These are phyloP conservation scores for Coluber constrictor DNA, from an alignment of 2,797 vertebrate genomes.

Conservation along the genomic window DNA sequence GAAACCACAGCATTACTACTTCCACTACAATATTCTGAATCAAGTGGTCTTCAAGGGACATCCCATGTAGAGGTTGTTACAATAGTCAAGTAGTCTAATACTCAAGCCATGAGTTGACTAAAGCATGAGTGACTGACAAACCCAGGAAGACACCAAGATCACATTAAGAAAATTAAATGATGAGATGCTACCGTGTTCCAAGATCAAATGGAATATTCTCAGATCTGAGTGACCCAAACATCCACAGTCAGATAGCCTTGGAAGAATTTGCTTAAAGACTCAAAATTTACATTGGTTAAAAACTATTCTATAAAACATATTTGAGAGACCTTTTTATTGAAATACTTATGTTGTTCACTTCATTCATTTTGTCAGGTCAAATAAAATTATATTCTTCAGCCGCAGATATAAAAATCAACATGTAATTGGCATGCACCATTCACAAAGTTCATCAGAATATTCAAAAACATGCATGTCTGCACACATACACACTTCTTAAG, in stretches of 20 bases:
- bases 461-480: not conserved
- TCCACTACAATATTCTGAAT: not conserved
- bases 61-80: not conserved
- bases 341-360: not conserved
- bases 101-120: not conserved
- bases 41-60: not conserved
- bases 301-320: not conserved
- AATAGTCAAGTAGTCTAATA: not conserved
- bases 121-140: not conserved
- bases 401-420: constrained; percentile 19
- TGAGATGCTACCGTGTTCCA: not conserved
- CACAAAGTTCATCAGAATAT: constrained; percentile 2
- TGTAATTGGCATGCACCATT: not conserved
- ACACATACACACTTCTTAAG: not conserved
- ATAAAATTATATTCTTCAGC: not conserved
- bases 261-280: not conserved
- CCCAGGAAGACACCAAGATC: not conserved
- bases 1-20: not conserved
- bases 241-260: not conserved
- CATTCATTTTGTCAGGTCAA: not conserved
- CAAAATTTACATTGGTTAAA: not conserved
- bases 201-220: not conserved
- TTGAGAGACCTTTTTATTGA: not conserved
- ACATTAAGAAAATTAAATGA: not conserved
- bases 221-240: not conserved